A percentile compares a stretch with the other conserved stretches of the same genome.
These are phyloP conservation scores for Cichlasoma orientale DNA, from an alignment of 2,797 vertebrate genomes.

Conservation along the genomic window DNA sequence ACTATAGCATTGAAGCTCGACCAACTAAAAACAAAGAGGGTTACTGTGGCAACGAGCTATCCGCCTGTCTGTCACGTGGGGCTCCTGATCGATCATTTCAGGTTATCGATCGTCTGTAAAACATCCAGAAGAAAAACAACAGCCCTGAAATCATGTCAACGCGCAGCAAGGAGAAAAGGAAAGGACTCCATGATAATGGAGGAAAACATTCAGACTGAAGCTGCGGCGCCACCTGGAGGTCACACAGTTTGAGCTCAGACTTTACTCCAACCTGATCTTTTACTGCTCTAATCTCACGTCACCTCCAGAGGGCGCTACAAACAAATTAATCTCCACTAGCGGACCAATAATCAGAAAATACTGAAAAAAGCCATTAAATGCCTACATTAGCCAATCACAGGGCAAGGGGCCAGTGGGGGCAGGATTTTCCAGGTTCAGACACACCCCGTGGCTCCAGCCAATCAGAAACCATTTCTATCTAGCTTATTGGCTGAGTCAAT, in stretches of 20 bases:
- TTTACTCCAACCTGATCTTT: background rate
- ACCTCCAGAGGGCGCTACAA: background rate
- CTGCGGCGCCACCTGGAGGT: background rate
- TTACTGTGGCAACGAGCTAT: constrained; percentile 69
- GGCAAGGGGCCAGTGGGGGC: no score
- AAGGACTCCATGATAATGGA: background rate
- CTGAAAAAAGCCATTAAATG: no score
- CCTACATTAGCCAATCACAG: no score
- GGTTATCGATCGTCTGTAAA: background rate
- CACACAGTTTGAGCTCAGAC: no score
- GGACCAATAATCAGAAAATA: background rate
- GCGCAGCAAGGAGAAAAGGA: background rate
- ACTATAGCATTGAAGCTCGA: constrained; percentile 75
- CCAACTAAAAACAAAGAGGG: constrained; percentile 80
- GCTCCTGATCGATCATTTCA: background rate
- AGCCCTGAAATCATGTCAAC: background rate
- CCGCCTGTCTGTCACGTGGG: constrained; percentile 16
- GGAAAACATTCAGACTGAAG: background rate
- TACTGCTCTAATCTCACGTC: background rate
- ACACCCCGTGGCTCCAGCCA: no score
- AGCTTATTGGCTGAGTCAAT: no score
- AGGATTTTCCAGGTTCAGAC: no score
- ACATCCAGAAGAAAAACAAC: constrained; percentile 12
- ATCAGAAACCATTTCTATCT: no score
- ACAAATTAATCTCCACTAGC: background rate